Evolutionary conservation across 2,113 vertebrate genomes (phyloP).

Genomic region (Ceyx cyanopectus): DNA sequence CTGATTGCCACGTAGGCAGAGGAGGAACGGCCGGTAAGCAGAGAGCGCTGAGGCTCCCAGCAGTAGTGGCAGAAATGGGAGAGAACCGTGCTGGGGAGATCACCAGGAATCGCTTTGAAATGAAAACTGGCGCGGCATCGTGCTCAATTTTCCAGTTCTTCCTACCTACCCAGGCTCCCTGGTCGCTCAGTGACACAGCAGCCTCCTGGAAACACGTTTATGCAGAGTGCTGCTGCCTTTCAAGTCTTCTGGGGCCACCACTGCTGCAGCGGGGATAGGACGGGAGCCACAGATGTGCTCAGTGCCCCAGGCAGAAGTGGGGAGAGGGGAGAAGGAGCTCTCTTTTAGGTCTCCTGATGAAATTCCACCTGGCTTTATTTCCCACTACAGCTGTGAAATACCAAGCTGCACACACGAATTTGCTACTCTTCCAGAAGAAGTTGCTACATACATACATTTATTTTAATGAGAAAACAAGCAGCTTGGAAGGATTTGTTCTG

Average conservation of each 20-base stretch:
- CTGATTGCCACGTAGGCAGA: not conserved
- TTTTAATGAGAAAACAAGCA: slow-evolving; percentile 6
- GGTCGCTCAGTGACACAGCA: not conserved
- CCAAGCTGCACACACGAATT: not conserved
- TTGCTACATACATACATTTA: not conserved
- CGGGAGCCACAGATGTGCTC: not conserved
- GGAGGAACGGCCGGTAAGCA: not conserved
- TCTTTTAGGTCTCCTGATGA: not conserved
- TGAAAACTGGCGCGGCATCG: not conserved
- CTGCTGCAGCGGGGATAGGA: not conserved
- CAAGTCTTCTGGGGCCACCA: accelerated
- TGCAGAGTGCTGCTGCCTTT: not conserved
- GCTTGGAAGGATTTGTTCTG: not conserved
- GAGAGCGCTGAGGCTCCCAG: not conserved
- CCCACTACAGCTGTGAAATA: not conserved
- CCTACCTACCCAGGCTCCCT: not conserved
- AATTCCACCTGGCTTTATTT: not conserved
- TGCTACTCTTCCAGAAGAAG: not conserved
- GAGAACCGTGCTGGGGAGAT: not conserved
- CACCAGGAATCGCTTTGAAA: slow-evolving; percentile 14
- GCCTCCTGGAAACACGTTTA: not conserved
- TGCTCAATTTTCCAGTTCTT: not conserved
- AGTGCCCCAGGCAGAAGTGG: not conserved
- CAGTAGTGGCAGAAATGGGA: not conserved
- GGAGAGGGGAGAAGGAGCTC: not conserved